phyloP scores from a whole-genome alignment of 37 sponge, comb jelly and placozoan genomes.

The Diacarnus erythraeanus region DNA sequence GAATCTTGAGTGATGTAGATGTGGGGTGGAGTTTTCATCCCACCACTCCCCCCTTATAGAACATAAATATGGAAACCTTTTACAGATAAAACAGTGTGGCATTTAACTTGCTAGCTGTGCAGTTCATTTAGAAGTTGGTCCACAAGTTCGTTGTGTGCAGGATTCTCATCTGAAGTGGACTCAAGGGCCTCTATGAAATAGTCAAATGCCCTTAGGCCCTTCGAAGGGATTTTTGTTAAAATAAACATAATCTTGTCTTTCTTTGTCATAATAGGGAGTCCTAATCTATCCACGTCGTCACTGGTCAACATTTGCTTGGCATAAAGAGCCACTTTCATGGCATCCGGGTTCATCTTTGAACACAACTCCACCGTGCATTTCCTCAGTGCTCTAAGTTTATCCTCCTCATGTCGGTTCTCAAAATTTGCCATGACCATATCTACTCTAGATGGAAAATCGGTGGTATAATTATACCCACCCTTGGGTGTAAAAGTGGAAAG shows the following conservation, averaged over 20 bases:
- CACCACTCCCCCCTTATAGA: no score
- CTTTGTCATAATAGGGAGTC: conserved; percentile 36
- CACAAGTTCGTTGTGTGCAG: conserved; percentile 24
- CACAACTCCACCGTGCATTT: conserved; percentile 33
- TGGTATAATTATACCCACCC: no score
- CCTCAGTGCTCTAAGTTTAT: background rate
- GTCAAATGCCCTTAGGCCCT: conserved; percentile 42
- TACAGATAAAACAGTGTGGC: no score
- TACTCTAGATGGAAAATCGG: background rate
- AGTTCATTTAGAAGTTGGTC: background rate
- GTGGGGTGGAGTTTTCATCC: no score
- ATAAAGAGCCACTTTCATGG: conserved; percentile 23
- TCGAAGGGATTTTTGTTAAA: conserved; percentile 32
- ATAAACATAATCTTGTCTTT: conserved; percentile 55
- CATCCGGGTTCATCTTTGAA: conserved; percentile 42
- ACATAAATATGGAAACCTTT: no score
- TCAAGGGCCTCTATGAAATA: conserved; percentile 38
- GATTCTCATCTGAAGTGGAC: conserved; percentile 20
- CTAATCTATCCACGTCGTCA: conserved; percentile 43
- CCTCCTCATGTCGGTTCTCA: background rate
- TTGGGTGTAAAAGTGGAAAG: no score
- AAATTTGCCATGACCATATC: background rate
- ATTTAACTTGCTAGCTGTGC: no score
- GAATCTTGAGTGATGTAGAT: no score
- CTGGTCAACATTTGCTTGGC: conserved; percentile 26